Base-by-base conservation (phyloP, 2,113 vertebrate genomes). In the Pseudolaguvia tuberculata region DNA sequence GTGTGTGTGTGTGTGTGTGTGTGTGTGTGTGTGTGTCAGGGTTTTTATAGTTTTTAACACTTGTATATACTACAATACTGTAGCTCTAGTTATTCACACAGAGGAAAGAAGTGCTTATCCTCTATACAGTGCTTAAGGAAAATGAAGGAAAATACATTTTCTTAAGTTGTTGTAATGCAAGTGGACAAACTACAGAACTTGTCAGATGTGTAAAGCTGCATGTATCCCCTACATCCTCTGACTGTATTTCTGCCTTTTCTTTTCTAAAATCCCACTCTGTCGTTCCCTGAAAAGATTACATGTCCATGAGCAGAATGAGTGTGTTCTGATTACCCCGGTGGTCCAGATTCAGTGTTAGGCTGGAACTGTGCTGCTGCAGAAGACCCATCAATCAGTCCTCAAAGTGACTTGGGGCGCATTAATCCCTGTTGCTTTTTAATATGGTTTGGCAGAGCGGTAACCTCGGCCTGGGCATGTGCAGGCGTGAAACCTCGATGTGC, bases 401-500 rank as follows among this genome's bases (percentile, higher is more conserved):
- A 81, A 78, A 85, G 87, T 84, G 78, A 83, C 80, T 81, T 52
- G 58, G 68, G 78, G 79, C 78, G 73, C 27, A 82, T 85, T 88
- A 88, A 88, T 90, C 85, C 84, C 75, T 79, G 57, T 81, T 83
- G 80, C 85, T 84, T 87, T 78, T 82, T 78, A 82, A 84, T 83
- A 77, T 75, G 76, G 47, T 59, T 65, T 80, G 72, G 74, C 74
- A 70, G 81, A 85, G 85, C 79, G 6, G 83, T 83, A 86, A 86
- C 86, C 83, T 85, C 62, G 31, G 80, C 68, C 77, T 81, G 83
- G 77, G 42, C 74, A 58, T 77, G 72, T 76, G 50, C 78, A 67
- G 75, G 52, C 71, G 55, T 65, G 59, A 86, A 90, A 90, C 88
- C 90, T 91, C 90, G 86, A 90, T 90, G 88, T 85, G 79, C 86